A percentile compares a stretch with the other conserved stretches of the same genome.
Evolutionary conservation across 2,888 invertebrate genomes (phyloP).

Genomic region (Ecdyonurus torrentis): DNA sequence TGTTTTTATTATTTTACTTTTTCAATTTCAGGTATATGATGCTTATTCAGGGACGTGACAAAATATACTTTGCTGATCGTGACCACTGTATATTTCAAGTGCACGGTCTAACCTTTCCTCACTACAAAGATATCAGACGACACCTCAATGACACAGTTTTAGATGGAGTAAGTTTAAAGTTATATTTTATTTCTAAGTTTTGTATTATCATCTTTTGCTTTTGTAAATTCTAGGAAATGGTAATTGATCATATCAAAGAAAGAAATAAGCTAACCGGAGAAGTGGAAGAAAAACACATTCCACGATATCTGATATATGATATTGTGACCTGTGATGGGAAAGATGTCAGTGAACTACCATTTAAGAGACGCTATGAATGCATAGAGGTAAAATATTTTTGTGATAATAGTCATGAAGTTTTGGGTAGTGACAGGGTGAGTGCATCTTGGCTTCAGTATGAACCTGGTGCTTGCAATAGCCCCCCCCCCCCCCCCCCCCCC

Average conservation of each 20-base stretch:
- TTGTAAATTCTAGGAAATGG: conserved; percentile 68
- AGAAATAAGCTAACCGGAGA: neutral
- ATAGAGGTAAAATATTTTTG: conserved; percentile 35
- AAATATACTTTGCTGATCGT: conserved; percentile 88
- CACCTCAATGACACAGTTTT: conserved; percentile 68
- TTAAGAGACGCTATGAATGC: conserved; percentile 58
- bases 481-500: too few relatives aligned
- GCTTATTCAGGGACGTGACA: conserved; percentile 70
- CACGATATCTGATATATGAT: conserved; percentile 90
- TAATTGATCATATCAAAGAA: conserved; percentile 57
- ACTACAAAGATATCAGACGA: conserved; percentile 47
- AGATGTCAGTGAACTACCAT: conserved; percentile 58
- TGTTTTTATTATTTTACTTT: conserved; percentile 1
- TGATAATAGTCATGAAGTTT: neutral
- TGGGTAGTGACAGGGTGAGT: too few relatives aligned
- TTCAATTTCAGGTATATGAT: conserved; percentile 85
- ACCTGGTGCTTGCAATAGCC: too few relatives aligned
- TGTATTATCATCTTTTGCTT: conserved; percentile 5
- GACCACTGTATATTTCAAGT: conserved; percentile 87
- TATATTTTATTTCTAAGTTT: conserved; percentile 6
- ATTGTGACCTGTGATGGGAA: conserved; percentile 67
- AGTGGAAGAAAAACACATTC: conserved; percentile 43
- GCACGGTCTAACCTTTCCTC: conserved; percentile 59
- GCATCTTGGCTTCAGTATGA: too few relatives aligned
- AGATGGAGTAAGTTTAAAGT: conserved; percentile 69